Base-by-base conservation (phyloP, 2,888 invertebrate genomes). In the Cephus sareptanus region DNA sequence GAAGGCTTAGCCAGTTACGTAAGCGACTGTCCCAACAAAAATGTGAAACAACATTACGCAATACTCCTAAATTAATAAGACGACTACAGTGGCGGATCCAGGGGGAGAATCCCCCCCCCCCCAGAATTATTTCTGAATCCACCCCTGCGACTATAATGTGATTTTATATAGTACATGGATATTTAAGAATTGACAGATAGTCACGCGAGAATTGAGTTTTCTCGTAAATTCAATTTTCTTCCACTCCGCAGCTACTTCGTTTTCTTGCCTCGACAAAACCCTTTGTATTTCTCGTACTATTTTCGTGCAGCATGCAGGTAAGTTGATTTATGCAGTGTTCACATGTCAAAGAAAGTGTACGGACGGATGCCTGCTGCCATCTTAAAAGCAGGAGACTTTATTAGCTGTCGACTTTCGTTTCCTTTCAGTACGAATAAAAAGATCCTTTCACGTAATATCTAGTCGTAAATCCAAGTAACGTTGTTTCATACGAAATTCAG, bases 341-440 rank as follows among this genome's bases (percentile, higher is more conserved):
- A 23, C 9, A 56, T 23, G 23, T 56, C 56, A 9, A 56, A 56
- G 56, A 56, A 23, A 9, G 1, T 1, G 40, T 2, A 40, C 23
- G 9, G 23, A 23, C 15, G 23, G 0, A 56, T 15, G 56, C 0
- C 23, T 56, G 23, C 56, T 56, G 9, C 56, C 56, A 23, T 56
- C 9, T 56, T 23, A 56, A 56, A 23, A 56, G 23, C 9, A 56
- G 56, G 2, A 23, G 23, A 56, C 56, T 56, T 56, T 23, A 56
- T 56, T 23, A 56, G 23, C 56, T 23, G 23, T 56, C 56, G 23
- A 15, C 23, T 23, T 56, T 56, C 56, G 15, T 56, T 56, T 6
- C 56, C 56, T 56, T 56, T 23, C 69, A 79, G 79, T 79, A 73
- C 34, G 73, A 40, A 69, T 69, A 35, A 37, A 68, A 34, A 73